phyloP scores from a whole-genome alignment of 2,888 invertebrate species.

The Diaphora mendica region DNA sequence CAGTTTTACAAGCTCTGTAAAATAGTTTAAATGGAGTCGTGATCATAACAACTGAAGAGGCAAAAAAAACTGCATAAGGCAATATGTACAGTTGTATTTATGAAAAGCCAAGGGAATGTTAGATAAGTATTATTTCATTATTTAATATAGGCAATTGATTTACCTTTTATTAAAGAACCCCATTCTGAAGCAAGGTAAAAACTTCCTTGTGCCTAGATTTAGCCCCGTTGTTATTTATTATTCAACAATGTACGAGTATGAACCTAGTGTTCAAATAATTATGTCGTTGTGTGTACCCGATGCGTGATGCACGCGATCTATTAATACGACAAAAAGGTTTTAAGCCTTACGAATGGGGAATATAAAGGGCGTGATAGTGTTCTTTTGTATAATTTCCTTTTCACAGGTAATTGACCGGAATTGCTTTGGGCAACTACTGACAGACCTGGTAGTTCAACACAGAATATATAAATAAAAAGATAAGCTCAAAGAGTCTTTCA shows the following conservation, averaged over 20 bases:
- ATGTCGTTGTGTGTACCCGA: conserved; percentile 40
- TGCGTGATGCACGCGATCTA: conserved; percentile 54
- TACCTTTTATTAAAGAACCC: background rate
- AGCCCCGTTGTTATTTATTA: conserved; percentile 10
- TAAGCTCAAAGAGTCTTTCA: background rate
- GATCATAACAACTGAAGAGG: background rate
- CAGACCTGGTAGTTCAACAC: background rate
- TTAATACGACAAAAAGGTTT: conserved; percentile 46
- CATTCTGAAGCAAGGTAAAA: background rate
- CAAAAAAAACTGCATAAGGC: background rate
- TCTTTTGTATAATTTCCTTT: conserved; percentile 23
- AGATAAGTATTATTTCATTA: background rate
- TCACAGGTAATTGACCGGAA: conserved; percentile 12
- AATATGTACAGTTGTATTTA: too few relatives aligned
- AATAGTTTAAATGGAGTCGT: background rate
- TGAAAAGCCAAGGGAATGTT: too few relatives aligned
- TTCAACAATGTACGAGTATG: conserved; percentile 24
- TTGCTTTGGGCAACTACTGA: background rate
- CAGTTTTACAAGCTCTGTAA: background rate
- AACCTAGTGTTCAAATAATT: conserved; percentile 41
- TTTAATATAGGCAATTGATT: background rate
- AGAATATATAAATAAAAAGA: background rate
- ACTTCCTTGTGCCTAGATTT: conserved; percentile 1
- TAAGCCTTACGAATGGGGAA: conserved; percentile 28
- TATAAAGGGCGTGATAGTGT: conserved; percentile 26